Evolutionary conservation across 2,888 invertebrate genomes (phyloP), one percentile per base, ranked within the genome.

Genomic region (Drosophila seclusa): DNA sequence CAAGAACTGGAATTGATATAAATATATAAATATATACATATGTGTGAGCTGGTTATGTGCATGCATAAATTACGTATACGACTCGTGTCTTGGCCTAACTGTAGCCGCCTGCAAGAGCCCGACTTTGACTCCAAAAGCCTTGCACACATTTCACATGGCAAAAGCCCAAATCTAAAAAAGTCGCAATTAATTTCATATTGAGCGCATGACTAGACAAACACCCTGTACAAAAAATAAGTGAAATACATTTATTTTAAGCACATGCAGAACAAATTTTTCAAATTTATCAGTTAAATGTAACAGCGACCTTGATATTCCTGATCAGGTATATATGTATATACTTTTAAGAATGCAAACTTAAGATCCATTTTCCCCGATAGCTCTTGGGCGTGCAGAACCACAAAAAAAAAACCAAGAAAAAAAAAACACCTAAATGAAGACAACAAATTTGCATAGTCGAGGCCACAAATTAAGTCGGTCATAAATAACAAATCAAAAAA

Each of bases 11-110:
- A 87, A 82, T 63, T 80, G 78, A 87, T 89, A 78, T 73, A 68
- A 89, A 87, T 85, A 42, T 21, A 42, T 42, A 42, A 10, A 2
- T 42, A 5, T 42, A 42, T 42, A 5, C n/a, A 42, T 42, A 21
- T 42, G 42, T 60, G 45, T 38, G 21, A 53, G 60, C 34, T 53
- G 42, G 61, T 60, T 54, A 83, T 80, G 88, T 90, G 83, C 89
- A 86, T 86, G 85, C 85, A 86, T 86, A 88, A 86, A 90, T 86
- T 86, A 88, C 90, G 85, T 83, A 86, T 90, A 86, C 85, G 87
- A 67, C 85, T 65, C 61, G 80, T 60, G 80, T 67, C 66, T 68
- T 79, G 76, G 63, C 76, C 83, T 59, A 80, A 58, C 80, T 73
- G 83, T 63, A 60, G 62, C 76, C 48, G 60, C 38, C 59, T 53